phyloP scores from a whole-genome alignment of 1,140 invertebrate species.

The Periplaneta americana region DNA sequence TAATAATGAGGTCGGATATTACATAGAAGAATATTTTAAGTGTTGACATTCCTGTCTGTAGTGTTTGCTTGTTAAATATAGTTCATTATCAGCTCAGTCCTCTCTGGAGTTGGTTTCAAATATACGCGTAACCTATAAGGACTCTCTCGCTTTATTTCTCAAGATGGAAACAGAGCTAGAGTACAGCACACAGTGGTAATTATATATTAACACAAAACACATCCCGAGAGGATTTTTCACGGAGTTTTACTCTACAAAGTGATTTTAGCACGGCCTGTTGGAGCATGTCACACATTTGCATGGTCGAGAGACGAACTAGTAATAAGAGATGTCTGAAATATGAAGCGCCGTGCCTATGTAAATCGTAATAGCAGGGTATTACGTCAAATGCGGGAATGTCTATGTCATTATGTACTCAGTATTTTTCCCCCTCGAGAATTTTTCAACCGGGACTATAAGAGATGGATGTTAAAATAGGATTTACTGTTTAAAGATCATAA shows the following conservation, averaged over 20 bases:
- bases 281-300: not conserved
- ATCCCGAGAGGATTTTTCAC: not conserved
- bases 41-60: not conserved
- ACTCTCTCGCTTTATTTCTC: not conserved
- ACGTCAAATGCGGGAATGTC: too few species aligned
- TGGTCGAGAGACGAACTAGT: not conserved
- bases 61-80: not conserved
- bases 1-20: not conserved
- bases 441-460: too few species aligned
- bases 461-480: too few species aligned
- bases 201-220: not conserved
- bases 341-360: not conserved
- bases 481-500: too few species aligned
- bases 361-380: not conserved
- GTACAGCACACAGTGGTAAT: not conserved
- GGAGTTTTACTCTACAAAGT: not conserved
- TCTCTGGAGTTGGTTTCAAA: too few species aligned
- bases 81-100: too few species aligned
- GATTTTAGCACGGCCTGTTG: not conserved
- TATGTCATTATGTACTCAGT: not conserved
- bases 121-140: too few species aligned
- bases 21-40: not conserved
- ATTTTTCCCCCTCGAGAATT: too few species aligned
- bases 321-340: not conserved
- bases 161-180: not conserved